Evolutionary conservation across 1,140 invertebrate species (phyloP), one percentile per base, ranked within the genome.

Genomic region (Bombyx mandarina): DNA sequence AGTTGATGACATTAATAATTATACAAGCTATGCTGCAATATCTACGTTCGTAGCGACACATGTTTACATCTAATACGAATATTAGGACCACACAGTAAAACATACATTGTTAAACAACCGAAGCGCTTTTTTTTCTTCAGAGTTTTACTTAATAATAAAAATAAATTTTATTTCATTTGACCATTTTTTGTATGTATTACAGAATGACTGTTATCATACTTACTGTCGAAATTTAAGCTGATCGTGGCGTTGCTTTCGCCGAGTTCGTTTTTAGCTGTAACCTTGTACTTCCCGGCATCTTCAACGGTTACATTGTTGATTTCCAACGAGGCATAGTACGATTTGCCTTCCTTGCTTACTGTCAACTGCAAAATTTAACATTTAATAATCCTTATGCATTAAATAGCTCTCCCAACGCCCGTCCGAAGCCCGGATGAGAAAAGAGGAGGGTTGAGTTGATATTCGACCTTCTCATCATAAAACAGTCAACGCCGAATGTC

Each of bases 191-290:
- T 12, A 47, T n/a, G 35, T 53, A 22, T 12, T 3, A 42, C 50
- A 44, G 43, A 3, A 22, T 7, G 0, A 54, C 12, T 6, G 18
- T 9, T 1, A 22, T 22, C 8, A 42, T 75, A 96, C 96, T 97
- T 93, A 98, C 97, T 97, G 91, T 99, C 97, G 90, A 98, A 98
- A 89, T 98, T 98, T 56, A 98, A 92, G 86, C 95, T 98, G 86
- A 98, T 98, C 45, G 96, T 97, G 45, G 97, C 97, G 86, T 98
- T 98, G 78, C 95, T 97, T 89, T 98, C 97, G 79, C 97, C 97
- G 65, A 98, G 92, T 87, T 98, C 96, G 89, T 98, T 98, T 88
- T 98, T 98, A 69, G 96, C 96, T 66, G 95, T 97, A 70, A 98
- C 96, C 90, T 97, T 95, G 88, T 98, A 98, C 91, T 98, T 98